Base-by-base conservation (phyloP, 2,113 vertebrate genomes). In the Donacobius atricapilla region DNA sequence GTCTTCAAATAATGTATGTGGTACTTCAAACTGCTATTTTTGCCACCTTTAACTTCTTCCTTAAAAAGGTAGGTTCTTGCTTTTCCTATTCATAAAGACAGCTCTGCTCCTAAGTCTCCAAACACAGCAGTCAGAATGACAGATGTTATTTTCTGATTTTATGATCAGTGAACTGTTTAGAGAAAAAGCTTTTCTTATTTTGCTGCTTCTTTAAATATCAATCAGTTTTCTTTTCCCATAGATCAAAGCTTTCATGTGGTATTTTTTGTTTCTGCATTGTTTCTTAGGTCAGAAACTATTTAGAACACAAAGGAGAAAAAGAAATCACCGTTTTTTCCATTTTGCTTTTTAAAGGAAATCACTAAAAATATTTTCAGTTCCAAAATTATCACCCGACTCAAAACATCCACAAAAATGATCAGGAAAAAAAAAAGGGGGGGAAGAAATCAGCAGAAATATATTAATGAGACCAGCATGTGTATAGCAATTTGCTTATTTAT, bases 261-360 rank as follows among this genome's bases (percentile, higher is more conserved):
- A 25, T 90, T 81, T 78, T 64, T 83, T 84, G 27, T 51, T 64
- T 89, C 56, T 82, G 18, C 27, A 56, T 58, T 83, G 61, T 93
- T 94, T 97, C 87, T 83, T 71, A 88, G 83, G 86, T 96, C 85
- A 96, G 51, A 93, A 93, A 93, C 51, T 5, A 85, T 78, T 91
- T 92, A 47, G 48, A 95, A 66, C 50, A 72, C 45, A 81, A 94
- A 37, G 45, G 33, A 82, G 42, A 73, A 71, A 78, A 85, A 80
- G 37, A 82, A 88, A 58, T 31, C 13, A 45, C 40, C 17, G 42
- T 73, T 86, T 53, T 65, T 81, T 68, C 42, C 58, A 15, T 68
- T 94, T 71, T 73, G 22, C 54, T 90, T 81, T 90, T 89, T 25
- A 92, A 84, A 89, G 81, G 51, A 78, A 94, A 86, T 9, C 13